phyloP scores from a whole-genome alignment of 2,113 vertebrate species.

The Seriola aureovittata region DNA sequence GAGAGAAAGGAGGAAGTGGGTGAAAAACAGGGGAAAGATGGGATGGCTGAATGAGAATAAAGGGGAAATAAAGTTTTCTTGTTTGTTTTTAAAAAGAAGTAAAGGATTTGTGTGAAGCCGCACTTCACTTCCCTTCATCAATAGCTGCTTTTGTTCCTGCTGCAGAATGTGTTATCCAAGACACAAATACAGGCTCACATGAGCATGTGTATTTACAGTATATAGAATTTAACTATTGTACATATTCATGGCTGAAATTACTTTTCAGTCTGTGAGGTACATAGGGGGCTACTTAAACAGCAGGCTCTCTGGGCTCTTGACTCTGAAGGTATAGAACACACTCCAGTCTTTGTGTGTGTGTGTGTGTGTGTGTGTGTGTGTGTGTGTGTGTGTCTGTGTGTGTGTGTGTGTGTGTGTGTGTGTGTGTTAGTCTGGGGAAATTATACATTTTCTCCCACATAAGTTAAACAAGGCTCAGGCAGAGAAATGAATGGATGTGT shows the following conservation, averaged over 20 bases:
- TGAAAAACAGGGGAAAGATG: neutral
- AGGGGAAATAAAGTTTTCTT: neutral
- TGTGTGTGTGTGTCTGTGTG: constrained; percentile 30
- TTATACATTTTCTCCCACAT: constrained; percentile 59
- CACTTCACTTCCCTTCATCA: neutral
- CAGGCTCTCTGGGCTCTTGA: constrained; percentile 13
- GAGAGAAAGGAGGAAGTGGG: neutral
- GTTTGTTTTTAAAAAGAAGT: neutral
- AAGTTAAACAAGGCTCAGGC: constrained; percentile 61
- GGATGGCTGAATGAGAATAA: neutral
- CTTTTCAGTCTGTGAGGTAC: constrained; percentile 48
- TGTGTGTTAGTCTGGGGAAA: constrained; percentile 50
- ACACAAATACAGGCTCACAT: neutral
- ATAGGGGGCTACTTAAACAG: constrained; percentile 13
- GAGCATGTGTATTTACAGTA: neutral
- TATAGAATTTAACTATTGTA: constrained; percentile 1
- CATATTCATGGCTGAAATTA: constrained; percentile 35
- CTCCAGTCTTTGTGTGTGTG: constrained; percentile 23
- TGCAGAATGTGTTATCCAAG: constrained; percentile 21
- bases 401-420: constrained; percentile 13
- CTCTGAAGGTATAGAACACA: constrained; percentile 41
- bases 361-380: constrained; percentile 19
- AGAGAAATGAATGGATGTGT: constrained; percentile 52
- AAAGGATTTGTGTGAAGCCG: neutral
- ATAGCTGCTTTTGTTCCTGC: constrained; percentile 17